Percentiles rank a stretch among this genome's conserved stretches.
Conservation (phyloP, 2,888 invertebrate species). For the Holacanthella duospinosa region DNA sequence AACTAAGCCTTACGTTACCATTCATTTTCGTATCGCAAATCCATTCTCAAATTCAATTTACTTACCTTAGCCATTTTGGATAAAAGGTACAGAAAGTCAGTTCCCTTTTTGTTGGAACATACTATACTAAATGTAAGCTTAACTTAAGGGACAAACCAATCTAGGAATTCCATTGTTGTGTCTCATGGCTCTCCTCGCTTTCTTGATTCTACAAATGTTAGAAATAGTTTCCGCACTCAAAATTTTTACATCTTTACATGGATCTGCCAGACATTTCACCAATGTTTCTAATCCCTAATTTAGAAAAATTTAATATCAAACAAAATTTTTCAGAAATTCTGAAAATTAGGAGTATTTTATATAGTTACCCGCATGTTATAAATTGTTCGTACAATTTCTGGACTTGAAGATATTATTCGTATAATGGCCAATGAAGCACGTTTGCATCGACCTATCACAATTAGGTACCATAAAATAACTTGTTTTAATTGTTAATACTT, state of each 20-base stretch:
- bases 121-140: slow-evolving; percentile 35
- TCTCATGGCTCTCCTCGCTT: slow-evolving; percentile 70
- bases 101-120: background rate
- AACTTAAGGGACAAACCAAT: too few species aligned
- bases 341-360: background rate
- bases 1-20: background rate
- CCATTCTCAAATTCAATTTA: background rate
- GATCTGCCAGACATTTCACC: slow-evolving; percentile 64
- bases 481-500: too few species aligned
- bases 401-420: slow-evolving; percentile 64
- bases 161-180: slow-evolving; percentile 62
- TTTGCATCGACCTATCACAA: slow-evolving; percentile 20
- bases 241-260: slow-evolving; percentile 71
- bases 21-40: too few species aligned
- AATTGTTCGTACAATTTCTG: slow-evolving; percentile 63
- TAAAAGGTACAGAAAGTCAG: background rate
- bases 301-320: background rate
- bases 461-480: background rate
- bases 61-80: too few species aligned
- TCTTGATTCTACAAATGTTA: slow-evolving; percentile 70
- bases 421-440: slow-evolving; percentile 58
- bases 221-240: slow-evolving; percentile 82
- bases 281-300: slow-evolving; percentile 30
- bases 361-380: slow-evolving; percentile 43
- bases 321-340: background rate